Percentiles rank a stretch among this genome's conserved stretches.
phyloP scores from a whole-genome alignment of 1,140 invertebrate species.

The Micrasema minimum region DNA sequence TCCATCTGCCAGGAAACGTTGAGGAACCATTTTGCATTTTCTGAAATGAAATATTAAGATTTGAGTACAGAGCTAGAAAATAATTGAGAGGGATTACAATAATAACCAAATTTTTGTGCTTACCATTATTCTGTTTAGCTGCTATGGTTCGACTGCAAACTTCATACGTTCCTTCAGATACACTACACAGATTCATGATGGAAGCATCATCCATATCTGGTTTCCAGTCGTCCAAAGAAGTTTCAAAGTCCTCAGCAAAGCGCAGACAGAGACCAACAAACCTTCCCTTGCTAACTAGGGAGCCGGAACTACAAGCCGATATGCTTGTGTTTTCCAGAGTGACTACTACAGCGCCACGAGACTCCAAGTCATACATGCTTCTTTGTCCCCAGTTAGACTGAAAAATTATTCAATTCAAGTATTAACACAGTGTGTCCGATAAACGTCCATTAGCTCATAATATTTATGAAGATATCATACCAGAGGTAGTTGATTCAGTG shows the following conservation, averaged over 20 bases:
- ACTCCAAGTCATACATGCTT: conserved; percentile 79
- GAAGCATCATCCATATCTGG: conserved; percentile 84
- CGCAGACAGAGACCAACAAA: conserved; percentile 90
- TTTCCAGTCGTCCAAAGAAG: conserved; percentile 96
- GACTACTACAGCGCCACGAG: conserved; percentile 90
- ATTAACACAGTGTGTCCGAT: no score
- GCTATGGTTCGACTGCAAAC: conserved; percentile 92
- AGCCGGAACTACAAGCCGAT: conserved; percentile 87
- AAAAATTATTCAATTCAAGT: no score
- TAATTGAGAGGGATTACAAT: no score
- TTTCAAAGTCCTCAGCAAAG: conserved; percentile 97
- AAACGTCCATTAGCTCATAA: no score
- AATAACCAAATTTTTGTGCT: conserved; percentile 5
- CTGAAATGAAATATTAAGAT: conserved; percentile 59
- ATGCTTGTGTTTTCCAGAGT: conserved; percentile 95
- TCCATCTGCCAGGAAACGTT: conserved; percentile 99
- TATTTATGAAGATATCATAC: no score
- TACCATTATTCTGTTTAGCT: conserved; percentile 75
- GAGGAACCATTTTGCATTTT: conserved; percentile 98
- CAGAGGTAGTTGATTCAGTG: conserved; percentile 82
- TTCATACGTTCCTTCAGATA: conserved; percentile 98
- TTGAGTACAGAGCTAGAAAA: neutral
- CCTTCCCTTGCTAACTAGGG: conserved; percentile 79
- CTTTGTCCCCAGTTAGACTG: conserved; percentile 71
- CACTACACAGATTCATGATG: conserved; percentile 95